Evolutionary conservation across 1,140 invertebrate genomes (phyloP), one percentile per base, ranked within the genome.

Genomic region (Megalonaias nervosa): DNA sequence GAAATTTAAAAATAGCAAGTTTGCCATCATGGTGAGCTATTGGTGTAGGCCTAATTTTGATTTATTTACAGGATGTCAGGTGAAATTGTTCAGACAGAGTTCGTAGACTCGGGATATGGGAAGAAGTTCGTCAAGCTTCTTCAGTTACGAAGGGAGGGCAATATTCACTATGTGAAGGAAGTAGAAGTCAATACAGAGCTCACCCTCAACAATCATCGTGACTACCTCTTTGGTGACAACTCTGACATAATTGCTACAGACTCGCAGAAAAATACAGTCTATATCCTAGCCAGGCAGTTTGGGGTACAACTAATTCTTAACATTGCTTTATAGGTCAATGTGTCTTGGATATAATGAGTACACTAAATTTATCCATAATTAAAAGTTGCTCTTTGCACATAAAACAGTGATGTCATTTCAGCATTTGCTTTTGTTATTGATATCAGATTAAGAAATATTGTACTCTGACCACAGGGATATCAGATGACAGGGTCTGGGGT

Each of bases 211-310:
- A 93, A 93, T 11, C 93, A 94, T 81, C 93, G 93, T 68, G 95
- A 95, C 81, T 94, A 93, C 84, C 84, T 92, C 1, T 82, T 89
- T 73, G 90, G 88, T 0, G 87, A 91, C 77, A 91, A 91, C 82
- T 79, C 81, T 23, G 85, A 89, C 67, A 86, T 91, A 64, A 83
- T 91, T 48, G 95, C 95, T 1, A 96, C 95, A 0, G 95, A 96
- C 84, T 94, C 94, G 13, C 95, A 96, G 83, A 95, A 95, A 91
- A 96, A 96, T 84, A 95, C 94, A 0, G 94, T 95, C n/a, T 95
- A 95, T 85, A 85, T 95, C 38, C 83, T 95, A 79, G 95, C 95
- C 15, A 95, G 95, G 86, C 94, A 95, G 81, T 91, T 94, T 87
- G 95, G 94, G 59, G 93, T 92, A 73, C 87, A 84, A 68, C 57